Evolutionary conservation across 2,113 vertebrate genomes (phyloP), one percentile per base, ranked within the genome.

Genomic region (Ondatra zibethicus): DNA sequence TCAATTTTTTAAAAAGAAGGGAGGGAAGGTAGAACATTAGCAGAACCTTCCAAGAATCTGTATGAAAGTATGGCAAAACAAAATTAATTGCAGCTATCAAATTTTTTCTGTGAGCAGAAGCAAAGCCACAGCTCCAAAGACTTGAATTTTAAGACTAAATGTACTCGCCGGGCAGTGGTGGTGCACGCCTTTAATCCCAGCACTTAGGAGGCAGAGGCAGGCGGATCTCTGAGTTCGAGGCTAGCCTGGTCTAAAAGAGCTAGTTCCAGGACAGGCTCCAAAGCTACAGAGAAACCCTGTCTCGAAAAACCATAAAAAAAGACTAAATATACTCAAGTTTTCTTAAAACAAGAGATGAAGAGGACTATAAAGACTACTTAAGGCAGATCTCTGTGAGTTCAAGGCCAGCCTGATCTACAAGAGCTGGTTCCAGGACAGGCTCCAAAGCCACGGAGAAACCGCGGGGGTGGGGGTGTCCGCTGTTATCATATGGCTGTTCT

Each of bases 1-100:
- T 25, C 10, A 58, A 11, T 39, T 58, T 82, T 82, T 39, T 13
- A n/a, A 82, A 58, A 73, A 33, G 66, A 36, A 77, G n/a, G 33
- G 78, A 55, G 19, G 23, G 52, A 85, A 45, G 21, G 52, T 63
- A 66, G 6, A 73, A 6, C 19, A 16, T 92, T 17, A 61, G 78
- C 19, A 95, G 73, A 95, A 73, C 3, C 80, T 93, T 58, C 16
- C 65, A 92, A 84, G 70, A 88, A 25, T 94, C 92, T 90, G 16
- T 75, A 78, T 68, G 45, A 87, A 96, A 92, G 45, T 82, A 13
- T 65, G 63, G 82, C 78, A 93, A 82, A 27, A 94, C 12, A 45
- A 96, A 92, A 52, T 3, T 29, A 94, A 27, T 9, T 84, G 10
- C 29, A 86, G 42, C 70, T 80, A 78, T 68, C 66, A 88, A 61